Percentiles rank a stretch among this genome's conserved stretches.
phyloP scores from a whole-genome alignment of 1,140 invertebrate species.

The Lepidotrigona ventralis region DNA sequence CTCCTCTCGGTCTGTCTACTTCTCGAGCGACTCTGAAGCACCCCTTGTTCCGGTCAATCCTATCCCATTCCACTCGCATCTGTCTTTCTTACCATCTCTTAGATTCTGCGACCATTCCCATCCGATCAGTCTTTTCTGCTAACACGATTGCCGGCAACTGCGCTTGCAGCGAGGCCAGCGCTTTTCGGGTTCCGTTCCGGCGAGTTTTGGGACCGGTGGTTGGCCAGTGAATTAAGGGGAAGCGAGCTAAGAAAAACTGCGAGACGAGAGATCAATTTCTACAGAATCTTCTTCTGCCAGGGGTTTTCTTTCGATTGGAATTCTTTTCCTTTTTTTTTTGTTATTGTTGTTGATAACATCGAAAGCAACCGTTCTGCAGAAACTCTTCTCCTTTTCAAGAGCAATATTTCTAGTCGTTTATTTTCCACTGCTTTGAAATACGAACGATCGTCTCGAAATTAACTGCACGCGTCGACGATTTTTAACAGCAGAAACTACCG shows the following conservation, averaged over 20 bases:
- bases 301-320: background rate
- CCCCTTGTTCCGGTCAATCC: constrained; percentile 70
- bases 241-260: background rate
- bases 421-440: too few relatives aligned
- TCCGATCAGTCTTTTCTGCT: constrained; percentile 71
- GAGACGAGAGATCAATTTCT: constrained; percentile 58
- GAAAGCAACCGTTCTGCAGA: background rate
- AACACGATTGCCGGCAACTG: constrained; percentile 69
- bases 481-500: too few relatives aligned
- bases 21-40: constrained; percentile 53
- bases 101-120: constrained; percentile 68
- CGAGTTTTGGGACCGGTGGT: constrained; percentile 5
- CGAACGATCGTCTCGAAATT: too few relatives aligned
- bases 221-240: constrained; percentile 12
- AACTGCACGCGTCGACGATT: too few relatives aligned
- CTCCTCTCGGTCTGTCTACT: constrained; percentile 1
- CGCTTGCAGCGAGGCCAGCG: constrained; percentile 45
- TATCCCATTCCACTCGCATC: constrained; percentile 72
- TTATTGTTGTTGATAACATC: background rate
- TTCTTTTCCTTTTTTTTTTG: background rate
- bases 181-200: too few relatives aligned
- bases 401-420: background rate
- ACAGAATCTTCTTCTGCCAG: constrained; percentile 39
- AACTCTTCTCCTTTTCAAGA: too few relatives aligned
- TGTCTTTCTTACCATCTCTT: constrained; percentile 68